These are phyloP conservation scores for Desoria tigrina DNA, from an alignment of 2,888 invertebrate species.

Conservation along the genomic window DNA sequence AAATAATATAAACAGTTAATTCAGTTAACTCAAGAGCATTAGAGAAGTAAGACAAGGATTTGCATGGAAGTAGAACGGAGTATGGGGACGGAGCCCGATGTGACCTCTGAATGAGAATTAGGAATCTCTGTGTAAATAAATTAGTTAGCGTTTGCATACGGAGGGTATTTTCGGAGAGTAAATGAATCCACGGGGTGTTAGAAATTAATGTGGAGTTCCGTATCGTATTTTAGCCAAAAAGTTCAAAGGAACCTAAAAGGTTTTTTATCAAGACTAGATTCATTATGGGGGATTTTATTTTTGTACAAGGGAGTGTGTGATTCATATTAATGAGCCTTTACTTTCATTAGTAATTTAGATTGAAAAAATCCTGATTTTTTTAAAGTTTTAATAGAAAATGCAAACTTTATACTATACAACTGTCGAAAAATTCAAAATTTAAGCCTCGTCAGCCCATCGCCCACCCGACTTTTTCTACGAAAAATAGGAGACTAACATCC, in stretches of 20 bases:
- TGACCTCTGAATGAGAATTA: slow-evolving; percentile 7
- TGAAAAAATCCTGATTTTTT: too few relatives aligned
- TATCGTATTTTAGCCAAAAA: slow-evolving; percentile 28
- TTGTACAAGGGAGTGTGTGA: background rate
- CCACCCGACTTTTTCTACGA: too few relatives aligned
- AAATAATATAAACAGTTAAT: background rate
- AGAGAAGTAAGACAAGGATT: background rate
- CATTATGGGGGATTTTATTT: background rate
- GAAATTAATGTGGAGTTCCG: slow-evolving; percentile 37
- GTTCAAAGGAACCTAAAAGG: background rate
- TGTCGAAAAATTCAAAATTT: too few relatives aligned
- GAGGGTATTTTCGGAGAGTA: slow-evolving; percentile 26
- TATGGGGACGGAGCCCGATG: slow-evolving; percentile 1
- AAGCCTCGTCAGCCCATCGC: too few relatives aligned
- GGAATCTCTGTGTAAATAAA: background rate
- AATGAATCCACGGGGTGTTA: slow-evolving; percentile 39
- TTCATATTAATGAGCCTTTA: slow-evolving; percentile 7
- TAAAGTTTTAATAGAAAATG: too few relatives aligned
- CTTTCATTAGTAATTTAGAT: too few relatives aligned
- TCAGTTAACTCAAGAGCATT: background rate
- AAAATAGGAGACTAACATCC: too few relatives aligned
- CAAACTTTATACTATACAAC: too few relatives aligned
- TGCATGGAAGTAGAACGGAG: too few relatives aligned
- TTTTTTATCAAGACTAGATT: too few relatives aligned
- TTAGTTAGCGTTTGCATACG: background rate